Evolutionary conservation across 2,113 vertebrate species (phyloP), one percentile per base, ranked within the genome.

Genomic region (Grus americana): DNA sequence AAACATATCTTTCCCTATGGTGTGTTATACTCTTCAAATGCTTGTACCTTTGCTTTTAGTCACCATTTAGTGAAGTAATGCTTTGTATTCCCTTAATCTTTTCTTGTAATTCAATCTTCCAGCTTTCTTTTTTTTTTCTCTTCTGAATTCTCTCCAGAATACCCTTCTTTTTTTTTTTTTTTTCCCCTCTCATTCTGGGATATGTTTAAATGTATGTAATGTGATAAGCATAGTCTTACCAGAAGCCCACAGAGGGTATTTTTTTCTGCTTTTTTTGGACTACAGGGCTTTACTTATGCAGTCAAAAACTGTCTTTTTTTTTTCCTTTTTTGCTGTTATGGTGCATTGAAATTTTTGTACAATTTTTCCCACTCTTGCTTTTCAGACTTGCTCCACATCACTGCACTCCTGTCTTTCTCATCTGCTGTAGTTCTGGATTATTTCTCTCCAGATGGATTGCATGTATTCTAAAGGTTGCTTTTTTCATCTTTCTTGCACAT

Each of bases 401-500:
- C 74, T 95, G 80, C 84, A 87, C 78, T 94, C 83, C 88, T 95
- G 90, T 90, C 66, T 85, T 87, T 95, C 58, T 97, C 91, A 76
- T 96, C 94, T 89, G 76, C 84, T 95, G 86, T 79, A 79, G 55
- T 87, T 96, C 86, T 92, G 62, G 62, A 93, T 93, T 95, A 87
- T 90, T 94, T 96, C 91, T 61, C 80, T 96, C 94, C 96, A 96
- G 93, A 97, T 97, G 96, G 94, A 95, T 87, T 95, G 54, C 78
- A 81, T 91, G 68, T 87, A 79, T 97, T 93, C 67, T 85, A 81
- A 92, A 97, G 95, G 94, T 95, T 96, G 94, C 81, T 93, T 94
- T 95, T 96, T 95, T 90, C 91, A 82, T 96, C 58, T 92, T 86
- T 83, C 75, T 93, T 94, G 73, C 91, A 93, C 54, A 54, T 97